phyloP scores from a whole-genome alignment of 2,888 invertebrate genomes.

The Helleia helle region DNA sequence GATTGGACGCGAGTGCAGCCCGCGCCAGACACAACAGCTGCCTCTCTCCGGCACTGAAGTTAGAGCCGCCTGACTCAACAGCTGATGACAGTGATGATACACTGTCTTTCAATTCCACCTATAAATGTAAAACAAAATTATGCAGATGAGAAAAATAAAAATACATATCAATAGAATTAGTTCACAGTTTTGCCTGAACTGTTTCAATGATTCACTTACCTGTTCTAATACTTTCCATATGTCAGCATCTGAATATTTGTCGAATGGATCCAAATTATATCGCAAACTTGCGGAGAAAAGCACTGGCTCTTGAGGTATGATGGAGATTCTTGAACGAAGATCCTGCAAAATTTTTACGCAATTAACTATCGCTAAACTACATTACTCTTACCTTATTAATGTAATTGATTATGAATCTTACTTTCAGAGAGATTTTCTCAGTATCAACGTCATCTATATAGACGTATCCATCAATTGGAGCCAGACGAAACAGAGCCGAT shows the following conservation, averaged over 20 bases:
- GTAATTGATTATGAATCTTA: constrained; percentile 18
- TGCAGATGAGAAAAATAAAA: no score
- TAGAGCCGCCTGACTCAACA: constrained; percentile 84
- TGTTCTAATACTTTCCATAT: constrained; percentile 81
- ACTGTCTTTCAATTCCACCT: constrained; percentile 83
- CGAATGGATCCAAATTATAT: constrained; percentile 81
- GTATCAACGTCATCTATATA: constrained; percentile 80
- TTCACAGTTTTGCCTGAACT: no score
- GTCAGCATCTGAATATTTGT: constrained; percentile 71
- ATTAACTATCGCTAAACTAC: background rate
- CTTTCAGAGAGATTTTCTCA: constrained; percentile 72
- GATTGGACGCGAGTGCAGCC: constrained; percentile 83
- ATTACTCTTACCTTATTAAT: background rate
- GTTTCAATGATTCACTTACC: constrained; percentile 40
- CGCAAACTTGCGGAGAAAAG: constrained; percentile 78
- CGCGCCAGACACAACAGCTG: constrained; percentile 90
- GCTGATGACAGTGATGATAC: constrained; percentile 73
- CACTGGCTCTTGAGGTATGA: constrained; percentile 80
- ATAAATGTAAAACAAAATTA: no score
- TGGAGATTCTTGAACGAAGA: constrained; percentile 78
- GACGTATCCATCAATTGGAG: constrained; percentile 78
- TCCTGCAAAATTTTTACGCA: constrained; percentile 45
- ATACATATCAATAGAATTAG: no score
- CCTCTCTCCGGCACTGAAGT: constrained; percentile 90
- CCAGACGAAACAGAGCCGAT: constrained; percentile 83